A percentile compares a stretch with the other conserved stretches of the same genome.
phyloP scores from a whole-genome alignment of 37 sponge, comb jelly and placozoan species.

The Geodia barretti region DNA sequence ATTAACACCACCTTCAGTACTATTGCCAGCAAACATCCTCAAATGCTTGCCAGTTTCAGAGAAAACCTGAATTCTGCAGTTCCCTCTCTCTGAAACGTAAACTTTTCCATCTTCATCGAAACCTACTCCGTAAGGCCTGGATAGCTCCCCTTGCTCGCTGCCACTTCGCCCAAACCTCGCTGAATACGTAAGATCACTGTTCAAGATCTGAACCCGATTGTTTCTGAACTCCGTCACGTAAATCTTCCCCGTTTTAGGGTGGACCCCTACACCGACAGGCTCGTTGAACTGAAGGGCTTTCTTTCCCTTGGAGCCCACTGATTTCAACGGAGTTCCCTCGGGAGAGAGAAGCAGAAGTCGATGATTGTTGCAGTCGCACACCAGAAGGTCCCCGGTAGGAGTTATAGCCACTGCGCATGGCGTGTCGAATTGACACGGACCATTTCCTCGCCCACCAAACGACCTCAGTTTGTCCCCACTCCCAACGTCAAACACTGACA shows the following conservation, averaged over 20 bases:
- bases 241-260: slow-evolving; percentile 8
- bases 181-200: neutral
- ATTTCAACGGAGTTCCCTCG: slow-evolving; percentile 2
- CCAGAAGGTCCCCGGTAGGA: neutral
- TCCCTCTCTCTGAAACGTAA: slow-evolving; percentile 1
- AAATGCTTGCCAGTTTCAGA: neutral
- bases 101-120: neutral
- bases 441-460: neutral
- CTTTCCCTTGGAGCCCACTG: slow-evolving; percentile 11
- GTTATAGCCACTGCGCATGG: neutral
- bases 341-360: neutral
- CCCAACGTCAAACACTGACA: neutral
- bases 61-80: slow-evolving; percentile 12
- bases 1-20: neutral
- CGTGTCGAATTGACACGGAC: neutral
- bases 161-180: neutral
- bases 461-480: neutral
- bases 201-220: slow-evolving; percentile 17
- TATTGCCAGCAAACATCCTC: slow-evolving; percentile 1
- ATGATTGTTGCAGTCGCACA: slow-evolving; percentile 2
- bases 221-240: slow-evolving; percentile 10
- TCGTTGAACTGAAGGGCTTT: slow-evolving; percentile 6
- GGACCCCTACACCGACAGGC: slow-evolving; percentile 1
- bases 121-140: neutral
- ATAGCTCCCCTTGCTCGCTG: slow-evolving; percentile 2